Evolutionary conservation across 2,113 vertebrate genomes (phyloP).

Genomic region (Anhinga anhinga): DNA sequence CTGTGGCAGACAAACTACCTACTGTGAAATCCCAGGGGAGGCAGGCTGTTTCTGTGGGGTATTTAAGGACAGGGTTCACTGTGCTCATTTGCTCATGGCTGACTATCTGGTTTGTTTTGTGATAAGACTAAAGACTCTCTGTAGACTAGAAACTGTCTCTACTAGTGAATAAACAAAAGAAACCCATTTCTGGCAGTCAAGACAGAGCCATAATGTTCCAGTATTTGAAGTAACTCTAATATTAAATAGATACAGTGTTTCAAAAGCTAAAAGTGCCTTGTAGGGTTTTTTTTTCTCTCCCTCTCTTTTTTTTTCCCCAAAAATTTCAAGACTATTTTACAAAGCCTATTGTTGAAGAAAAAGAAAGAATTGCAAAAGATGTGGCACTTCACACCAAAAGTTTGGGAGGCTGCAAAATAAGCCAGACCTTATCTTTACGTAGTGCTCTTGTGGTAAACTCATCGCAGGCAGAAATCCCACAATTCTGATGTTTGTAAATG

Average conservation of each 20-base stretch:
- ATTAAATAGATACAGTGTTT: slow-evolving; percentile 14
- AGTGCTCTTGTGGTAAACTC: not conserved
- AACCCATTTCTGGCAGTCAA: slow-evolving; percentile 30
- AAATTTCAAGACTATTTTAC: not conserved
- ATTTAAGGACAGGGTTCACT: slow-evolving; percentile 11
- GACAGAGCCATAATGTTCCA: slow-evolving; percentile 9
- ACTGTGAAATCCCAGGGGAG: not conserved
- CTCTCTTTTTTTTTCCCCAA: not conserved
- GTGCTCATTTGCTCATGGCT: not conserved
- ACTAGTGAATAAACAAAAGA: slow-evolving; percentile 38
- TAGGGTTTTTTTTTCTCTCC: not conserved
- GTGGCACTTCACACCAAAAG: not conserved
- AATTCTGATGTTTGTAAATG: not conserved
- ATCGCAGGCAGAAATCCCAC: not conserved
- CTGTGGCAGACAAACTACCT: not conserved
- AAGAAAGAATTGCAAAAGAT: not conserved
- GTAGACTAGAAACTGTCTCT: slow-evolving; percentile 13
- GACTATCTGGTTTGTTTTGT: slow-evolving; percentile 42
- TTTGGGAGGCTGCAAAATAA: not conserved
- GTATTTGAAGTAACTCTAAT: slow-evolving; percentile 36
- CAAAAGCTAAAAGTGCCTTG: not conserved
- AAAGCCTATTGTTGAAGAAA: not conserved
- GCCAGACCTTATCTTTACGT: not conserved
- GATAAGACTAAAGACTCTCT: slow-evolving; percentile 41
- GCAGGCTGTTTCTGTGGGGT: not conserved